Percentiles rank a stretch among this genome's conserved stretches.
phyloP scores from a whole-genome alignment of 1,140 invertebrate genomes.

The Drosophila novamexicana region DNA sequence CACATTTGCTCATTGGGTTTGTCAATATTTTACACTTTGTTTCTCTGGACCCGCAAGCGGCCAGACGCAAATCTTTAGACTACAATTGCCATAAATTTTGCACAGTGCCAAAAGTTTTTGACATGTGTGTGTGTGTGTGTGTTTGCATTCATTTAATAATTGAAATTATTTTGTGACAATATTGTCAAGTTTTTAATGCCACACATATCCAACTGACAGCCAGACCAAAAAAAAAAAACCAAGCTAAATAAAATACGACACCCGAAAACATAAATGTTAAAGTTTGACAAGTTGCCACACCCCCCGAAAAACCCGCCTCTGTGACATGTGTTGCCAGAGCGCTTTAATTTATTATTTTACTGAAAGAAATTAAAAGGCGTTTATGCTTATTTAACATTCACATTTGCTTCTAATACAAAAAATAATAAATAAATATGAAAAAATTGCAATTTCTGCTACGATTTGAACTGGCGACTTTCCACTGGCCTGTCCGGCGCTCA shows the following conservation, averaged over 20 bases:
- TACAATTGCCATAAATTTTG: slow-evolving; percentile 60
- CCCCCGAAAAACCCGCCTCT: not conserved
- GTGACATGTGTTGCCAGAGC: not conserved
- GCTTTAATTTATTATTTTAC: not conserved
- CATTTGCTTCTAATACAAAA: too few relatives aligned
- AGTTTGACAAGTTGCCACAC: slow-evolving; percentile 12
- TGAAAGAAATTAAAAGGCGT: too few relatives aligned
- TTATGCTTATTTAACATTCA: too few relatives aligned
- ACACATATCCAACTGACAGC: slow-evolving; percentile 47
- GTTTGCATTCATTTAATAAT: slow-evolving; percentile 62
- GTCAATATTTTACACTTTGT: slow-evolving; percentile 72
- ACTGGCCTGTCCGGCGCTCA: too few relatives aligned
- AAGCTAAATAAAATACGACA: not conserved
- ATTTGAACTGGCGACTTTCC: too few relatives aligned
- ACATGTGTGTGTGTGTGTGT: slow-evolving; percentile 33
- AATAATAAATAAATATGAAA: too few relatives aligned
- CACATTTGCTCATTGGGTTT: slow-evolving; percentile 70
- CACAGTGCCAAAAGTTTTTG: slow-evolving; percentile 65
- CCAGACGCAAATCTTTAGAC: slow-evolving; percentile 33
- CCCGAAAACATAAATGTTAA: slow-evolving; percentile 21
- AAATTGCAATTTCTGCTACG: too few relatives aligned
- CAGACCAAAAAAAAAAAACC: not conserved
- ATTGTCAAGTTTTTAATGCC: slow-evolving; percentile 57
- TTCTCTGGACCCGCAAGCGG: slow-evolving; percentile 18
- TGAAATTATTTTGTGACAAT: slow-evolving; percentile 40